phyloP scores from a whole-genome alignment of 1,140 invertebrate genomes.

The Pristionchus pacificus region DNA sequence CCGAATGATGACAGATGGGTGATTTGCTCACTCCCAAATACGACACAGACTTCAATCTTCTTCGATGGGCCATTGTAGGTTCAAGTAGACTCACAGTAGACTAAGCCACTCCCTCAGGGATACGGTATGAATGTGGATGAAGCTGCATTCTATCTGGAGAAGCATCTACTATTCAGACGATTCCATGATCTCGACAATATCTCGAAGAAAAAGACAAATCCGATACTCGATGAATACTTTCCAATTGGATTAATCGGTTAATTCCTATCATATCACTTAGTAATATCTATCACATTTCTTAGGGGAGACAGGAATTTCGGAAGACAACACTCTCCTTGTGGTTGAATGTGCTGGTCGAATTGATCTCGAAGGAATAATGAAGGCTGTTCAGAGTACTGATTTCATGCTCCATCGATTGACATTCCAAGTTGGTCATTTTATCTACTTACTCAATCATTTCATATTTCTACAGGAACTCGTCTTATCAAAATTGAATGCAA shows the following conservation, averaged over 20 bases:
- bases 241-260: constrained; percentile 36
- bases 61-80: constrained; percentile 33
- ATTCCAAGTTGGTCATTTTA: constrained; percentile 18
- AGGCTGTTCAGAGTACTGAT: constrained; percentile 33
- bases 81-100: neutral
- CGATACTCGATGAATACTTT: constrained; percentile 38
- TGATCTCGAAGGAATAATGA: constrained; percentile 36
- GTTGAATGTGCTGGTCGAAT: constrained; percentile 39
- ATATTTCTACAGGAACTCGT: constrained; percentile 24
- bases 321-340: constrained; percentile 36
- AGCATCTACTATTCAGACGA: constrained; percentile 34
- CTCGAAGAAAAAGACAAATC: constrained; percentile 20
- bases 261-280: neutral
- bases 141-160: constrained; percentile 19
- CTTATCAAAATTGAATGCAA: constrained; percentile 33
- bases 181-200: constrained; percentile 36
- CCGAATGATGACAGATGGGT: neutral
- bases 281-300: constrained; percentile 2
- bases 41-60: constrained; percentile 38
- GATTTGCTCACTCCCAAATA: constrained; percentile 32
- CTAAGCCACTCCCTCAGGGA: no score
- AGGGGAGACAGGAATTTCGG: constrained; percentile 31
- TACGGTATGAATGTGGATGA: constrained; percentile 32
- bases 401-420: constrained; percentile 34
- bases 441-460: neutral